Base-by-base conservation (phyloP, 2,797 vertebrate genomes). In the Anabas testudineus region DNA sequence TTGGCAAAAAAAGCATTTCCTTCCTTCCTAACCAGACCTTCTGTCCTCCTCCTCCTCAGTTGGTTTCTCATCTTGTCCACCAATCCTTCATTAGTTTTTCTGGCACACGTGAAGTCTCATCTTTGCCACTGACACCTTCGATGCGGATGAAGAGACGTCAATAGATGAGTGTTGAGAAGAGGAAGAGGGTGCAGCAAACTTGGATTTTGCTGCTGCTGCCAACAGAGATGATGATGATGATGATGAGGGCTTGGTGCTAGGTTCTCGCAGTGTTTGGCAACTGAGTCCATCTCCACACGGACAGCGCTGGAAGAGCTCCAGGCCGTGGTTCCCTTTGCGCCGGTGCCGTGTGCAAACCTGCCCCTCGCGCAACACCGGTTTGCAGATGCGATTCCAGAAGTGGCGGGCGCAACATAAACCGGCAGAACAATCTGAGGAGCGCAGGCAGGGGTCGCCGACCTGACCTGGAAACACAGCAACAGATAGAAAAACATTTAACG, bases 301-400 rank as follows among this genome's bases (percentile, higher is more conserved):
- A 89, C 97, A 98, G 32, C 97, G 91, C 88, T 98, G 97, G 91
- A 98, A 98, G 53, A 98, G 96, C 87, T 98, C 97, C 78, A 96
- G 91, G 67, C 94, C 94, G 0, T 93, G 95, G 14, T 90, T 92
- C 0, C 93, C 95, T 75, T 97, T 97, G 73, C 91, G 94, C 62
- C 95, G 93, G 54, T 95, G 95, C 30, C 93, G 94, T 36, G 96
- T 97, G 82, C 97, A 98, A 7, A 97, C 96, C 71, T 97, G 96
- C 0, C 97, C 97, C 87, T 95, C 95, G 45, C 76, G 93, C 76
- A 97, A 83, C 67, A 97, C 95, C 0, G 95, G 96, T 74, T 98
- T 98, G 79, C 97, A 98, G 87, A 98, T 96, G 80, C 97, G 96
- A 45, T 95, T 96, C 97, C 97, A 98, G 93, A 98, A 97, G 90